Percentiles rank a stretch among this genome's conserved stretches.
phyloP scores from a whole-genome alignment of 2,113 vertebrate genomes.

The Kryptolebias marmoratus region DNA sequence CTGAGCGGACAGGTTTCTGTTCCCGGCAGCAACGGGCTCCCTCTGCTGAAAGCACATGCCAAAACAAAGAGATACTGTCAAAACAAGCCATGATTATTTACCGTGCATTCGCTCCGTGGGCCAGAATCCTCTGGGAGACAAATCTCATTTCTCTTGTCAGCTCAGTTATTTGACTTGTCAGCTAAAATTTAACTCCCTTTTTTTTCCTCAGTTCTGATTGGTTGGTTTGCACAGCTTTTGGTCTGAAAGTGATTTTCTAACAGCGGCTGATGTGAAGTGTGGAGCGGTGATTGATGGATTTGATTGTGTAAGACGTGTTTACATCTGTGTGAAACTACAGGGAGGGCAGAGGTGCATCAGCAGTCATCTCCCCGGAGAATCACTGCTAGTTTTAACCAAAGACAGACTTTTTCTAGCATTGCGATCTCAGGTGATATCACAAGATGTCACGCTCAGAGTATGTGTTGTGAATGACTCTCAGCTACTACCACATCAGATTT shows the following conservation, averaged over 20 bases:
- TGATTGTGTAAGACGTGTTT: too few relatives aligned
- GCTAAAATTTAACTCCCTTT: conserved; percentile 30
- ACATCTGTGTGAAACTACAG: too few relatives aligned
- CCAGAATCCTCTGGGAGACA: conserved; percentile 28
- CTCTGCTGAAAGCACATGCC: conserved; percentile 8
- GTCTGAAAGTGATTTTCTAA: conserved; percentile 28
- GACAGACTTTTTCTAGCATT: too few relatives aligned
- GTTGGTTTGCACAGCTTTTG: conserved; percentile 24
- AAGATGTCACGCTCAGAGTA: too few relatives aligned
- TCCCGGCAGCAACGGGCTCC: not conserved
- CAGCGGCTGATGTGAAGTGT: conserved; percentile 9
- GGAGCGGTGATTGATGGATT: too few relatives aligned
- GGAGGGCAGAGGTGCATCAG: too few relatives aligned
- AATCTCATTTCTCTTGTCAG: conserved; percentile 36
- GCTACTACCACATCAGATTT: too few relatives aligned
- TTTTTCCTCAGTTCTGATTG: not conserved
- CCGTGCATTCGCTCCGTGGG: conserved; percentile 17
- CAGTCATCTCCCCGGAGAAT: too few relatives aligned
- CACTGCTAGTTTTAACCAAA: too few relatives aligned
- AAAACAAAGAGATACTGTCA: conserved; percentile 23
- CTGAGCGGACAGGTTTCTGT: not conserved
- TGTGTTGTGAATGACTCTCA: too few relatives aligned
- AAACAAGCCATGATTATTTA: conserved; percentile 39
- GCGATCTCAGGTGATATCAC: too few relatives aligned
- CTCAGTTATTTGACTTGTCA: conserved; percentile 20